Percentiles rank a stretch among this genome's conserved stretches.
Evolutionary conservation across 2,113 vertebrate species (phyloP).

Genomic region (Poeciliopsis turrubarensis): DNA sequence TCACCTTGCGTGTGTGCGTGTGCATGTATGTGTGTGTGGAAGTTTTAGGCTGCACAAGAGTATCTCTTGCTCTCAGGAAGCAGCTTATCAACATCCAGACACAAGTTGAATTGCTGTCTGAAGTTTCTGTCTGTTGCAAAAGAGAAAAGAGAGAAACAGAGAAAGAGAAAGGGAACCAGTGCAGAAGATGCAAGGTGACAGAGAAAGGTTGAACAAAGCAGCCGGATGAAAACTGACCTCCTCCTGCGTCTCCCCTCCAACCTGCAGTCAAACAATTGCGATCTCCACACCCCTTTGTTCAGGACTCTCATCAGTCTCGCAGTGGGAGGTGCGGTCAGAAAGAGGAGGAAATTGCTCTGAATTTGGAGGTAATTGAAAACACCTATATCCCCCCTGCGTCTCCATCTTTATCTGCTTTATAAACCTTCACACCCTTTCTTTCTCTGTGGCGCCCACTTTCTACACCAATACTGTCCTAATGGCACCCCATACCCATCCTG

Average conservation of each 20-base stretch:
- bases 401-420: conserved; percentile 57
- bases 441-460: conserved; percentile 39
- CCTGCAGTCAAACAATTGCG: conserved; percentile 69
- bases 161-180: conserved; percentile 26
- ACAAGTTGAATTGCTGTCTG: conserved; percentile 62
- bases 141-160: conserved; percentile 12
- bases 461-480: conserved; percentile 65
- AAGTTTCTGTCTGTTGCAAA: conserved; percentile 44
- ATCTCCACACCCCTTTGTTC: conserved; percentile 71
- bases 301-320: conserved; percentile 77
- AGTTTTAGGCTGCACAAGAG: conserved; percentile 38
- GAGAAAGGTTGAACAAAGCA: conserved; percentile 65
- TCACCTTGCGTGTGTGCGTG: not conserved
- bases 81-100: conserved; percentile 58
- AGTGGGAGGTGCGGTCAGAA: conserved; percentile 73
- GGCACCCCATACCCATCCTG: conserved; percentile 56
- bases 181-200: conserved; percentile 70
- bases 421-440: conserved; percentile 55
- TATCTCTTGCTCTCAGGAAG: conserved; percentile 54
- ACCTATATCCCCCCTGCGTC: conserved; percentile 71
- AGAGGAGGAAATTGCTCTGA: conserved; percentile 80
- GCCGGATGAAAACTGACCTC: conserved; percentile 54
- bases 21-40: not conserved
- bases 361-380: conserved; percentile 82
- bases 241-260: conserved; percentile 59